These are phyloP conservation scores for Hippasteria phrygiana DNA, from an alignment of 53 echinoderm and acorn worm genomes.

Conservation along the genomic window DNA sequence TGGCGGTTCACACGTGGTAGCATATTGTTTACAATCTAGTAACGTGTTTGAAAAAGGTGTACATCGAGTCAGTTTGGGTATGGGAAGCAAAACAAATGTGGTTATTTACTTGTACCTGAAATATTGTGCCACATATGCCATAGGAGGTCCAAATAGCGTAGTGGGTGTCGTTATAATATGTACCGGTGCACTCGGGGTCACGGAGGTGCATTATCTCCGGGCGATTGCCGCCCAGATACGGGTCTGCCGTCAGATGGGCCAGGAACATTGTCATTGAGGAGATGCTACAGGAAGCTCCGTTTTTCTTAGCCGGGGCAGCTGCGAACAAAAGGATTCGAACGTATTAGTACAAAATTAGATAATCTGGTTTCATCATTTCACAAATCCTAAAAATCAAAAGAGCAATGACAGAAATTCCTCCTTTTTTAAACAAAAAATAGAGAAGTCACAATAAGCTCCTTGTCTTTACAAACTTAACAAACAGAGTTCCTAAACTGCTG, in stretches of 20 bases:
- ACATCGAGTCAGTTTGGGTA: too few relatives aligned
- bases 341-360: neutral
- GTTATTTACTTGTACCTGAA: neutral
- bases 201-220: slow-evolving; percentile 70
- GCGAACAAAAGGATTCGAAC: neutral
- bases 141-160: slow-evolving; percentile 68
- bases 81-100: neutral
- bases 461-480: too few relatives aligned
- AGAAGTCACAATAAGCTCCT: too few relatives aligned
- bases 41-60: too few relatives aligned
- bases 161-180: slow-evolving; percentile 39
- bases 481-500: too few relatives aligned
- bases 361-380: too few relatives aligned
- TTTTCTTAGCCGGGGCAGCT: neutral
- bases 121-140: slow-evolving; percentile 68
- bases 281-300: neutral
- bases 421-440: too few relatives aligned
- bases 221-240: slow-evolving; percentile 39
- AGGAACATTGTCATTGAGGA: slow-evolving; percentile 16
- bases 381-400: too few relatives aligned
- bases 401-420: too few relatives aligned
- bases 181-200: slow-evolving; percentile 66
- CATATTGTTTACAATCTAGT: too few relatives aligned
- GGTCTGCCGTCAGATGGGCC: neutral
- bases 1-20: too few relatives aligned